A percentile compares a stretch with the other conserved stretches of the same genome.
phyloP scores from a whole-genome alignment of 2,797 vertebrate species.

The Megaceryle alcyon region DNA sequence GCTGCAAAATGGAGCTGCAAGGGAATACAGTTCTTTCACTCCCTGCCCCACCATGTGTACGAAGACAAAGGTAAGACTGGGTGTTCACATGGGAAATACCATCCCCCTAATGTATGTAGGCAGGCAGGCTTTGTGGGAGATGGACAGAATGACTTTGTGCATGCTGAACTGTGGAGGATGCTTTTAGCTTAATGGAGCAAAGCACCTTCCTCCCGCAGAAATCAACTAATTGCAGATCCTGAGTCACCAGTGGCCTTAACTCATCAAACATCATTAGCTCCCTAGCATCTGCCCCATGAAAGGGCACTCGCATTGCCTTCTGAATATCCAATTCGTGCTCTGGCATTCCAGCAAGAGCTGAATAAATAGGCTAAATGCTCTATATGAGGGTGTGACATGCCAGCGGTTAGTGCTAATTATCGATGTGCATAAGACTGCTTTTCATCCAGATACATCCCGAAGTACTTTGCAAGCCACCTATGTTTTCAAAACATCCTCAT shows the following conservation, averaged over 20 bases:
- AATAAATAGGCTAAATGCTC: slow-evolving; percentile 44
- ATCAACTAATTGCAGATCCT: slow-evolving; percentile 67
- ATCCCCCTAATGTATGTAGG: background rate
- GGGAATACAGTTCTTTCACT: background rate
- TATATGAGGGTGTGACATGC: background rate
- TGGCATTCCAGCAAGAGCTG: slow-evolving; percentile 23
- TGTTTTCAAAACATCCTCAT: slow-evolving; percentile 36
- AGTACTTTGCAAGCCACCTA: slow-evolving; percentile 51
- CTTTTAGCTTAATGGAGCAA: slow-evolving; percentile 75
- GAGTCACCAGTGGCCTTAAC: slow-evolving; percentile 65
- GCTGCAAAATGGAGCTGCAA: background rate
- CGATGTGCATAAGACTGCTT: background rate
- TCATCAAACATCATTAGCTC: slow-evolving; percentile 60
- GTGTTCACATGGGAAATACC: background rate
- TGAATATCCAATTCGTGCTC: slow-evolving; percentile 50
- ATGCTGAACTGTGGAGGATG: slow-evolving; percentile 33
- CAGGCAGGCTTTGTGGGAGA: background rate
- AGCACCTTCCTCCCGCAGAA: slow-evolving; percentile 63
- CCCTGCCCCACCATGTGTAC: background rate
- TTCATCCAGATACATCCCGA: slow-evolving; percentile 28
- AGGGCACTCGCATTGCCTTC: slow-evolving; percentile 2
- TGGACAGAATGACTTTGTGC: slow-evolving; percentile 13
- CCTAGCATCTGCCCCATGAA: slow-evolving; percentile 45
- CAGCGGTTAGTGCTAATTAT: background rate
- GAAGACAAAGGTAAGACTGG: background rate